Evolutionary conservation across 2,113 vertebrate genomes (phyloP), one percentile per base, ranked within the genome.

Genomic region (Erpornis zantholeuca): DNA sequence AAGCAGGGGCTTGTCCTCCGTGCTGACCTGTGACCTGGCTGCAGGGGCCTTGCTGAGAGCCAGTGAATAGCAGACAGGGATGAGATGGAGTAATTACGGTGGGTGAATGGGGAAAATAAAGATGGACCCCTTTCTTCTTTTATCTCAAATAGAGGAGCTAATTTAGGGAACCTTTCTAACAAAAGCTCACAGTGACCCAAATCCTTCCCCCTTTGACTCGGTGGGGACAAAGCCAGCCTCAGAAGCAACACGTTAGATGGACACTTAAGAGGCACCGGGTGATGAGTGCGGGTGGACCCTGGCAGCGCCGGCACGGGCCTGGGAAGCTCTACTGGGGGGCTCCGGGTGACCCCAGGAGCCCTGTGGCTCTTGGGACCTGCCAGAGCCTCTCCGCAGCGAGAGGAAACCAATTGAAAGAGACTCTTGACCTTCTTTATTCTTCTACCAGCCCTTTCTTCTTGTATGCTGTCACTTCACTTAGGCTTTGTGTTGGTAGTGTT

Each of bases 1-100:
- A 65, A 77, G 71, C 76, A 40, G 42, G 27, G 28, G 31, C 61
- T 86, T 76, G 85, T 90, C 59, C 68, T 90, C 64, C 0, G 0
- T 5, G 29, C 85, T 93, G 95, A 95, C 90, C 95, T 83, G 68
- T 96, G 94, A 95, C 95, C 91, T 81, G 90, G 92, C 75, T 54
- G 76, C 63, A 0, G 35, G 80, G 75, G 42, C 86, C 95, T 85
- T 73, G 90, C 88, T 96, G 94, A 15, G 94, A 92, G 60, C 56
- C 52, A 20, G 47, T 77, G 92, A 96, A 94, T 82, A 73, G 92
- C 86, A 73, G 82, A 84, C 73, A 83, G 59, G 82, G 80, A 80
- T 90, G 80, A 93, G 88, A 90, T 1, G 3, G 88, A 86, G 65
- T 91, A 88, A 83, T 90, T 92, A 78, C 3, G 0, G 47, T 0